Base-by-base conservation (phyloP, 2,888 invertebrate species). In the Heteromurus nitidus region DNA sequence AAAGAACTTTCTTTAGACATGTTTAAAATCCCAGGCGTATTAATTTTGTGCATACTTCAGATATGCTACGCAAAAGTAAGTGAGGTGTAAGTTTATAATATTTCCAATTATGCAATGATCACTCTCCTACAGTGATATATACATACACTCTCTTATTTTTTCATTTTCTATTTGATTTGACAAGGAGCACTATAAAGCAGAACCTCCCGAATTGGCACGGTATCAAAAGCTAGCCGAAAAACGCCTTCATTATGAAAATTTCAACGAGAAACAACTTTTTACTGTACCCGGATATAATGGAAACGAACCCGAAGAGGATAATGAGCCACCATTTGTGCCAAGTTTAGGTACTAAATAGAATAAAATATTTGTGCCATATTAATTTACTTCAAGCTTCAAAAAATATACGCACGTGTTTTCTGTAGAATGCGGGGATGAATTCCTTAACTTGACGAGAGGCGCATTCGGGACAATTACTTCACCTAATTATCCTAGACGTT, bases 401-500 rank as follows among this genome's bases (percentile, higher is more conserved):
- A 62, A 24, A 65, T 18, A 20, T 30, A 22, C 47, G 13, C 42
- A 42, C 50, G 53, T 31, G 2, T 22, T 47, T 47, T 36, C 36
- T n/a, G n/a, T 68, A 84, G 86, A 84, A 68, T 86, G 86, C 42
- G 83, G 82, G 16, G 80, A 83, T 28, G 47, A 76, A 16, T 77
- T 73, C 60, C 16, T 20, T 5, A 85, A 86, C 68, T 30, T 84
- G 72, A 84, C 80, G 0, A 73, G 70, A 31, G 86, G 86, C 16
- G 16, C 82, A 1, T 84, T 80, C 72, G 85, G 86, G 2, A 64
- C 68, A 3, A 80, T 86, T n/a, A 84, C 68, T 0, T 81, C 85
- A 0, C 86, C 86, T 20, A 85, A 84, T 42, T 85, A 86, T 53
- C 86, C 86, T 11, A 53, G 83, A 42, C 80, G 74, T n/a, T 86